Percentiles rank a stretch among this genome's conserved stretches.
phyloP scores from a whole-genome alignment of 2,113 vertebrate genomes.

The Podocnemis expansa region DNA sequence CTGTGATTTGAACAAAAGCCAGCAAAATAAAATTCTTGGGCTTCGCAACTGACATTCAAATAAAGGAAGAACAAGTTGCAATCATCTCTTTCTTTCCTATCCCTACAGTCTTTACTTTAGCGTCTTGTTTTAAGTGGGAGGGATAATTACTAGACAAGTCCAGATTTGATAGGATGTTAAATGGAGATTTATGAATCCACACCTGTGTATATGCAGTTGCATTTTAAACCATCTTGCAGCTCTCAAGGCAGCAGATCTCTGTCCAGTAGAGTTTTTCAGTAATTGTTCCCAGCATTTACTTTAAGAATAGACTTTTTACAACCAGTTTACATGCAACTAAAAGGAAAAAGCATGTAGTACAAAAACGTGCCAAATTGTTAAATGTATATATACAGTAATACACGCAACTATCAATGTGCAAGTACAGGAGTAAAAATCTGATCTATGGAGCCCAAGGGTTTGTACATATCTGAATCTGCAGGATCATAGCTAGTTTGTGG shows the following conservation, averaged over 20 bases:
- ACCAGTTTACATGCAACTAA: not conserved
- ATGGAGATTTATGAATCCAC: not conserved
- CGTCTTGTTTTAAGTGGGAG: not conserved
- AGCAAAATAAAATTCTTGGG: not conserved
- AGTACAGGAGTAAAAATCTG: not conserved
- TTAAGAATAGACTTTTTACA: not conserved
- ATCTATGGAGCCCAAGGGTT: not conserved
- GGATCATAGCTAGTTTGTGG: not conserved
- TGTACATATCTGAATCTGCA: not conserved
- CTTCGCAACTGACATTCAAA: not conserved
- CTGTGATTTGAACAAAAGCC: conserved; percentile 21
- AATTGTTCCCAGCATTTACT: not conserved
- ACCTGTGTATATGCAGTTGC: not conserved
- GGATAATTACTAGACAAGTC: not conserved
- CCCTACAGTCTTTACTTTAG: not conserved
- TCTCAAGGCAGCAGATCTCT: not conserved
- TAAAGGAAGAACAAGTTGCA: not conserved
- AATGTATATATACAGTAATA: not conserved
- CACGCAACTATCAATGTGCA: not conserved
- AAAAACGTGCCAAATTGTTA: not conserved
- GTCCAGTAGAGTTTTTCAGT: not conserved
- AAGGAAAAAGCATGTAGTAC: fast-evolving
- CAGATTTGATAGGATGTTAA: not conserved
- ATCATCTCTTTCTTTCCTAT: not conserved
- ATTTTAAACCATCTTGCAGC: not conserved